These are phyloP conservation scores for Drosophila willistoni DNA, from an alignment of 1,140 invertebrate species.

Conservation along the genomic window DNA sequence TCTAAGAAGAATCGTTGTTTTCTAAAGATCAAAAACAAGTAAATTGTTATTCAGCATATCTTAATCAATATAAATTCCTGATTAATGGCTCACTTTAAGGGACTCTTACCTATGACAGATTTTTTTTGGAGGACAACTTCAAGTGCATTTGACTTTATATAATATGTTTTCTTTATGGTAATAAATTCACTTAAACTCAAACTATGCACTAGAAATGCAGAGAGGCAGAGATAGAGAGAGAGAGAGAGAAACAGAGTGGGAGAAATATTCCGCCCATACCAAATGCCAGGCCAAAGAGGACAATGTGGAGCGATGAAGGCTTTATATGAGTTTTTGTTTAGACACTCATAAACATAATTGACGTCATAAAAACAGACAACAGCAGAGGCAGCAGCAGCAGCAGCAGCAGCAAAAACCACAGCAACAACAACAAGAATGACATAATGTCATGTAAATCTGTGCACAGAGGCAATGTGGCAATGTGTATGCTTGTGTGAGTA, in stretches of 20 bases:
- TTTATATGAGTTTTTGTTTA: constrained; percentile 78
- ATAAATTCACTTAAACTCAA: constrained; percentile 80
- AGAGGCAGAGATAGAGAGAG: no score
- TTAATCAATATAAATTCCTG: no score
- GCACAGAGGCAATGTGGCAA: constrained; percentile 45
- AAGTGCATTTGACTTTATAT: constrained; percentile 79
- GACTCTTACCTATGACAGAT: constrained; percentile 47
- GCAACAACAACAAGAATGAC: constrained; percentile 56
- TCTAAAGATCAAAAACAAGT: no score
- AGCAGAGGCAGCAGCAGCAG: constrained; percentile 9
- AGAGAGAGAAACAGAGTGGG: no score
- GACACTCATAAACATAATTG: constrained; percentile 81
- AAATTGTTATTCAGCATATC: no score
- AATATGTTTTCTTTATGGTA: constrained; percentile 81
- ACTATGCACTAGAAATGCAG: constrained; percentile 36
- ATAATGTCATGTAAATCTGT: constrained; percentile 80
- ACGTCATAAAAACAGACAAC: constrained; percentile 78
- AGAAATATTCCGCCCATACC: not conserved
- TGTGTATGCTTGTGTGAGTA: not conserved
- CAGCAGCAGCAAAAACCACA: not conserved
- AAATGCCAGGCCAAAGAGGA: constrained; percentile 39
- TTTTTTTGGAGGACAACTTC: constrained; percentile 75
- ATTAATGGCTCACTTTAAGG: constrained; percentile 13
- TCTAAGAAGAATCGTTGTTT: no score
- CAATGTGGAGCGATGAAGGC: constrained; percentile 55